Percentiles rank a stretch among this genome's conserved stretches.
These are phyloP conservation scores for Edolisoma coerulescens DNA, from an alignment of 2,113 vertebrate species.

Conservation along the genomic window DNA sequence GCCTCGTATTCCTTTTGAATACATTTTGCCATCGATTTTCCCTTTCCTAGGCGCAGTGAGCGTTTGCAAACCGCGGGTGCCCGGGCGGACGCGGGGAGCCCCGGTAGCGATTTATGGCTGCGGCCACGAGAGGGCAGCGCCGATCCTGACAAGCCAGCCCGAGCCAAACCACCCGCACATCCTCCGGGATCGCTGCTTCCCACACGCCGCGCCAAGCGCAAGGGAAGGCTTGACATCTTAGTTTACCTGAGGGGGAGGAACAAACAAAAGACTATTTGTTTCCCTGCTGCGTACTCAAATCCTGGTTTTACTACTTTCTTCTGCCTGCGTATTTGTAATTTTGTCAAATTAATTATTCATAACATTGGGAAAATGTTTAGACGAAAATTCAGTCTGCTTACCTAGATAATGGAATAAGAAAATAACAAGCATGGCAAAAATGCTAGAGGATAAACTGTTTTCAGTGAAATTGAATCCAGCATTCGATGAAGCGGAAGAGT, in stretches of 20 bases:
- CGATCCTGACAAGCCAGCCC: neutral
- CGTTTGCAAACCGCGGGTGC: neutral
- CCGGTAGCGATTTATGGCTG: neutral
- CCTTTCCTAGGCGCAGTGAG: neutral
- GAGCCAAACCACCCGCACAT: neutral
- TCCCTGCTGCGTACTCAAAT: neutral
- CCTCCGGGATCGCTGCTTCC: neutral
- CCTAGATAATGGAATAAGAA: neutral
- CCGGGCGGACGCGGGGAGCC: accelerated
- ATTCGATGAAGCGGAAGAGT: neutral
- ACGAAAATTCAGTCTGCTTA: neutral
- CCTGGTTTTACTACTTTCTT: neutral
- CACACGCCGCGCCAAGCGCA: neutral
- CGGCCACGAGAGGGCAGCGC: slow-evolving; percentile 47
- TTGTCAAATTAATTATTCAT: neutral
- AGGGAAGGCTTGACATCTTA: neutral
- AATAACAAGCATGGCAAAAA: neutral
- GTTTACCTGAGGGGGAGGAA: neutral
- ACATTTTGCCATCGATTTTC: neutral
- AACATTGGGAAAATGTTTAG: neutral
- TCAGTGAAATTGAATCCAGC: neutral
- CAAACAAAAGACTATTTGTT: neutral
- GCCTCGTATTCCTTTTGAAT: neutral
- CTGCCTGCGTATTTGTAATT: neutral
- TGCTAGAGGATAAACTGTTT: neutral